Conservation (phyloP, 1,140 invertebrate species). For the Diorhabda carinulata region DNA sequence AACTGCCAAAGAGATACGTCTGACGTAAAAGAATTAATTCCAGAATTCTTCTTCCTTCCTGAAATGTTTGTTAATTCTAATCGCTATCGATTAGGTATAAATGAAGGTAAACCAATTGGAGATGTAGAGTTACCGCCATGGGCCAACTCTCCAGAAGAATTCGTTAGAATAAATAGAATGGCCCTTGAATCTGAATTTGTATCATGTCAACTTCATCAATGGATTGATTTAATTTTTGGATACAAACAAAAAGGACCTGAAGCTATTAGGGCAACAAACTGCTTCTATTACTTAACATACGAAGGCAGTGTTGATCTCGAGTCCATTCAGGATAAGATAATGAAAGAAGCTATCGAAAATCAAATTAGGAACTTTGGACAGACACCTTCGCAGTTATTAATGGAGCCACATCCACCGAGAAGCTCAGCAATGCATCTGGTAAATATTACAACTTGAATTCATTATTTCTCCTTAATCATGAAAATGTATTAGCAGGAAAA, state of each 20-base stretch:
- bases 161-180: constrained; percentile 96
- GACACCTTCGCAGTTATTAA: constrained; percentile 93
- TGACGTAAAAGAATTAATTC: constrained; percentile 98
- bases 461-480: too few species aligned
- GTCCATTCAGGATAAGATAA: constrained; percentile 82
- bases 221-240: constrained; percentile 99
- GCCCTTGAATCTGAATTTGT: constrained; percentile 99
- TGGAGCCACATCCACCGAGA: constrained; percentile 95
- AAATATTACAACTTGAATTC: constrained; percentile 35
- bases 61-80: constrained; percentile 96
- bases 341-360: constrained; percentile 94
- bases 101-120: constrained; percentile 74
- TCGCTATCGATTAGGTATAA: constrained; percentile 80
- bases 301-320: constrained; percentile 96
- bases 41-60: constrained; percentile 98
- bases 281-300: constrained; percentile 99
- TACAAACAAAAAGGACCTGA: constrained; percentile 99
- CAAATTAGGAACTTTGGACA: constrained; percentile 98
- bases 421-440: constrained; percentile 98
- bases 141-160: constrained; percentile 95
- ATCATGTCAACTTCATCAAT: constrained; percentile 98
- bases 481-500: too few species aligned
- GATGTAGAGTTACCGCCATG: constrained; percentile 93
- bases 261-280: constrained; percentile 93
- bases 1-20: constrained; percentile 98